These are phyloP conservation scores for Gavia stellata DNA, from an alignment of 2,113 vertebrate genomes.

Conservation along the genomic window DNA sequence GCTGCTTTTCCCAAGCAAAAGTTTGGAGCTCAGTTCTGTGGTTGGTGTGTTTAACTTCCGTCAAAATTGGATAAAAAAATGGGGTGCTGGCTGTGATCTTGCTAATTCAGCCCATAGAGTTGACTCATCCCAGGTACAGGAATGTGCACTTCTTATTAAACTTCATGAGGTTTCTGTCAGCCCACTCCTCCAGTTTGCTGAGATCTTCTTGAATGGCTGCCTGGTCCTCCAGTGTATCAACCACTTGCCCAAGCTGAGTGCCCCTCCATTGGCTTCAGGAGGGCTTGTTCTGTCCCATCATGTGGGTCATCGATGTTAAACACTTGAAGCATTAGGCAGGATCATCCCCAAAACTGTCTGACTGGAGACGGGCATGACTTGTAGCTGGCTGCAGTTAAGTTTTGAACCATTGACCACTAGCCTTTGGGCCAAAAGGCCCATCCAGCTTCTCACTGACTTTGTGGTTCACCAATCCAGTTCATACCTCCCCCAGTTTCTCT, in stretches of 20 bases:
- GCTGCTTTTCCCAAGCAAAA: background rate
- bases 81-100: background rate
- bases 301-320: rapidly evolving
- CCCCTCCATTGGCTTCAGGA: background rate
- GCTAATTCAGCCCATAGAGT: background rate
- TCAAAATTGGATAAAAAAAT: background rate
- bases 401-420: background rate
- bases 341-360: background rate
- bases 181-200: background rate
- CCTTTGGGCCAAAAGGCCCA: background rate
- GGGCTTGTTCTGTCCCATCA: background rate
- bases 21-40: background rate
- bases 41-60: background rate
- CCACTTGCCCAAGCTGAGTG: background rate
- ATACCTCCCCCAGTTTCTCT: background rate
- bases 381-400: background rate
- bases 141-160: background rate
- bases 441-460: background rate
- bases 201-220: background rate
- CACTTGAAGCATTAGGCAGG: background rate
- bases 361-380: background rate
- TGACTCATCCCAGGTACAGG: background rate
- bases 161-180: background rate
- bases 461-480: background rate
- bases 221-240: background rate